Base-by-base conservation (phyloP, 1,140 invertebrate species). In the Amyelois transitella region DNA sequence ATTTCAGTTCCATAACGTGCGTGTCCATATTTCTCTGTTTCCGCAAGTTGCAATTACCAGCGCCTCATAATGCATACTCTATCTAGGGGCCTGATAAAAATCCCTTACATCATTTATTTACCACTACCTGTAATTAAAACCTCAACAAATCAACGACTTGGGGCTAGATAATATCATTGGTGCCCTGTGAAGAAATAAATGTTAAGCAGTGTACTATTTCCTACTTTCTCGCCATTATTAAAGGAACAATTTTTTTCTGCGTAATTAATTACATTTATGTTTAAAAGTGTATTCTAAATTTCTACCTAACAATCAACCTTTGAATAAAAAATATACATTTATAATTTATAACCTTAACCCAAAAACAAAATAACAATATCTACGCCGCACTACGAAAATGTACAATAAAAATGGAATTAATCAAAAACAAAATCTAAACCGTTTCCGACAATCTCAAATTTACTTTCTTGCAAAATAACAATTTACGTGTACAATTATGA, bases 1-100 rank as follows among this genome's bases (percentile, higher is more conserved):
- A 38, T 14, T n/a, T 14, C 32, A 38, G 12, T 38, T 38, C n/a
- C 32, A 14, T 14, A 18, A 64, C 66, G 72, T 86, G 83, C 83
- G 83, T 83, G 80, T 72, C 82, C 64, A 78, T 80, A 86, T 75
- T 81, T 81, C 82, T 86, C 82, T 69, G 52, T 60, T 75, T 77
- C 77, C 74, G 72, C 64, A 53, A 50, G 64, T 72, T 62, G 70
- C 69, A 72, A 81, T 84, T 81, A 84, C 76, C 64, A 62, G 58
- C 67, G 55, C 70, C 77, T 81, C 74, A 84, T 86, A 86, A 77
- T 62, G 61, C 60, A n/a, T 67, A 63, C 72, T 67, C 69, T 62
- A 66, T 55, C 24, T 43, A 51, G 18, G 66, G 68, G 69, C 69
- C 72, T 73, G 75, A 80, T 77, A 84, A 81, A 77, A 76, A 76